Evolutionary conservation across 1,140 invertebrate species (phyloP), one percentile per base, ranked within the genome.

Genomic region (Solenopsis invicta): DNA sequence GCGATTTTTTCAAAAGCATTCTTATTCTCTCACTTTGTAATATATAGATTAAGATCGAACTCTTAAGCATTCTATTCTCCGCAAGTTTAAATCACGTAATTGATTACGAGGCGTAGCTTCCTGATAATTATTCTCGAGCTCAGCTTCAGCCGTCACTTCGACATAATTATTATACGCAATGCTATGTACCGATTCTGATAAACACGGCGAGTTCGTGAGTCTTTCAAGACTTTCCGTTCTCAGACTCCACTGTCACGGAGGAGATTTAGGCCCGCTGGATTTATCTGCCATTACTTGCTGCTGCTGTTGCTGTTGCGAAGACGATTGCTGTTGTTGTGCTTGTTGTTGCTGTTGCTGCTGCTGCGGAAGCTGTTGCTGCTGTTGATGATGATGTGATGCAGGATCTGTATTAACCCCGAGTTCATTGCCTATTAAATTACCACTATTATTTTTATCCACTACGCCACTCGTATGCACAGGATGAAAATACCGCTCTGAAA

Each of bases 241-340:
- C 76, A 86, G 86, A 86, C 92, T 91, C 94, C 93, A 93, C 88
- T 94, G 95, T 95, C 95, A 95, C 95, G 95, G 95, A 78, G 94
- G 94, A 93, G 95, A 95, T 86, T 95, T 95, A 54, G 95, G 92
- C 85, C 95, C 91, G 62, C 94, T 94, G 72, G 92, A 94, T 91
- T 95, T 95, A 74, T 95, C 94, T 87, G 94, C 94, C 93, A 95
- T 94, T 89, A 95, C 93, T 92, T 95, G 94, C 66, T 95, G 94
- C 18, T 66, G 64, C 64, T 66, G 64, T 64, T 94, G 93, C 29
- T 94, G 93, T 56, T 94, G 93, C 18, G 90, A 90, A 29, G 92
- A 91, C 41, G 89, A 86, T 24, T 93, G 92, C 5, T 89, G 91
- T 3, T 91, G 91, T 10, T 87, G 88, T 21, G 89, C 89, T 9